Conservation (phyloP, 2,888 invertebrate species). For the Tetheella fluctuosa region DNA sequence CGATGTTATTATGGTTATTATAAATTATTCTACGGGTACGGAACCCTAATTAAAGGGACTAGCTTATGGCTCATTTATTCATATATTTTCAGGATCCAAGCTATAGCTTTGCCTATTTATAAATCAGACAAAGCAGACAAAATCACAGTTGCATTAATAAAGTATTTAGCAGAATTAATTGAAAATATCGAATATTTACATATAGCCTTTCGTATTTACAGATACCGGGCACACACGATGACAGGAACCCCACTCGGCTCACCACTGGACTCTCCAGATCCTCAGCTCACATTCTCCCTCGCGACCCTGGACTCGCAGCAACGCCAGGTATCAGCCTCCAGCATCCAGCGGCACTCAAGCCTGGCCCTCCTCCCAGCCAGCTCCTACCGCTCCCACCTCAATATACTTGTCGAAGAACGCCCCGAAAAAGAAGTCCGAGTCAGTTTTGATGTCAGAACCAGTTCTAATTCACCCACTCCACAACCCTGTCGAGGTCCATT, state of each 20-base stretch:
- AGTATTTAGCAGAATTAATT: too few relatives aligned
- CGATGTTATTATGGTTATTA: background rate
- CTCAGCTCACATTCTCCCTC: conserved; percentile 86
- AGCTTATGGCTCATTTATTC: too few relatives aligned
- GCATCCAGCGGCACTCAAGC: conserved; percentile 77
- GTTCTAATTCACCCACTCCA: conserved; percentile 63
- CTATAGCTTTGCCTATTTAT: too few relatives aligned
- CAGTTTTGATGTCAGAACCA: conserved; percentile 73
- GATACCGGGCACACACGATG: conserved; percentile 93
- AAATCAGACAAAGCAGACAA: too few relatives aligned
- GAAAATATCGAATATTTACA: too few relatives aligned
- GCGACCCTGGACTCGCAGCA: conserved; percentile 85
- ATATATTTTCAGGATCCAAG: too few relatives aligned
- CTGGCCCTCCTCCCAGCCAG: conserved; percentile 77
- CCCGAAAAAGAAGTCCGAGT: conserved; percentile 77
- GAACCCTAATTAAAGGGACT: too few relatives aligned
- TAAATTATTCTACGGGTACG: too few relatives aligned
- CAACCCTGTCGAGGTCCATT: conserved; percentile 74
- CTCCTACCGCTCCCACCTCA: conserved; percentile 78
- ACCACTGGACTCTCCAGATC: conserved; percentile 93
- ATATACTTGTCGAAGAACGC: conserved; percentile 78
- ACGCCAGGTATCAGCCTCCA: conserved; percentile 86
- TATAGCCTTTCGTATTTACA: conserved; percentile 79
- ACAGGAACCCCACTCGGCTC: conserved; percentile 91
- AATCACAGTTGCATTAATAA: too few relatives aligned